phyloP scores from a whole-genome alignment of 1,140 invertebrate species.

The Spodoptera litura region DNA sequence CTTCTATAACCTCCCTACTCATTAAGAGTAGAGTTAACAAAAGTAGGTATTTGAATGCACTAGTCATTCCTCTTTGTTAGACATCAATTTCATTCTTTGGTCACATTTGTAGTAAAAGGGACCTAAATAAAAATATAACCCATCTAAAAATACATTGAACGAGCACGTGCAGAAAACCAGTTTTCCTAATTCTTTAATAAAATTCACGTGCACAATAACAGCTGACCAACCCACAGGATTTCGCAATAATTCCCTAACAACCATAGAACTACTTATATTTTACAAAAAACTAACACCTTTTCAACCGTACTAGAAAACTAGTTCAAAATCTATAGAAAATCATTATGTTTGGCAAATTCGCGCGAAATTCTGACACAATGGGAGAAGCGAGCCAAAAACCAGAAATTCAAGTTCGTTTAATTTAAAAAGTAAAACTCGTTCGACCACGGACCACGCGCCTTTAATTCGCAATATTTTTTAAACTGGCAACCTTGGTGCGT shows the following conservation, averaged over 20 bases:
- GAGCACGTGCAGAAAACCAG: constrained; percentile 5
- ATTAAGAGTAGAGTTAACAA: too few relatives aligned
- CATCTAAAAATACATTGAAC: too few relatives aligned
- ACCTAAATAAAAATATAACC: too few relatives aligned
- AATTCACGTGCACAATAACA: constrained; percentile 13
- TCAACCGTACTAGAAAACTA: constrained; percentile 70
- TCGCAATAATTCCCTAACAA: constrained; percentile 15
- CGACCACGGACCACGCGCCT: constrained; percentile 75
- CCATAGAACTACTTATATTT: constrained; percentile 4
- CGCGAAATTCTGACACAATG: constrained; percentile 63
- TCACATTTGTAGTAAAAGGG: too few relatives aligned
- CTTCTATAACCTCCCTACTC: too few relatives aligned
- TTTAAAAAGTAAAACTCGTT: constrained; percentile 59
- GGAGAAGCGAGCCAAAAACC: constrained; percentile 61
- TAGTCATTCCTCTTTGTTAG: too few relatives aligned
- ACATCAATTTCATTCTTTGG: too few relatives aligned
- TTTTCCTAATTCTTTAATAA: constrained; percentile 13
- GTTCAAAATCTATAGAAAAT: constrained; percentile 67
- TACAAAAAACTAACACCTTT: constrained; percentile 45
- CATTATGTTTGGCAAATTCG: constrained; percentile 73
- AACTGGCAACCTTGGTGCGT: constrained; percentile 55
- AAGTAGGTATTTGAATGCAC: too few relatives aligned
- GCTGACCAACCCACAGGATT: constrained; percentile 1
- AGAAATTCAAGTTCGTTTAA: constrained; percentile 68
- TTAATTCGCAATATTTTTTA: constrained; percentile 73